Evolutionary conservation across 2,888 invertebrate species (phyloP), one percentile per base, ranked within the genome.

Genomic region (Nezara viridula): DNA sequence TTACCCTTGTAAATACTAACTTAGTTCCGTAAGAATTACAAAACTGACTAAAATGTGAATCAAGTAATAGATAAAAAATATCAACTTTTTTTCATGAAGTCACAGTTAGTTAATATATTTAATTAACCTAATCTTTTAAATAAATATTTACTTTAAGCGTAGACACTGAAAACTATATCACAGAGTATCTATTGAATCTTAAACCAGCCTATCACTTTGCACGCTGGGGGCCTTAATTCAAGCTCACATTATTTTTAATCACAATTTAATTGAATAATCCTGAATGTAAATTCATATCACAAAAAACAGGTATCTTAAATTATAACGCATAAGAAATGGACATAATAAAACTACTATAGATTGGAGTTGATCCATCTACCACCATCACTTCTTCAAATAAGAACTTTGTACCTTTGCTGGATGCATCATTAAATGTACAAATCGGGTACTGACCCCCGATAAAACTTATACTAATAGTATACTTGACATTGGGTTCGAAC

Each of bases 391-490:
- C 44, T 47, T 89, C 89, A 50, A 90, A 90, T 50, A 60, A 50
- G 60, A 90, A 90, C 27, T 88, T 89, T 14, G 90, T 88, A 86
- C 90, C 77, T 90, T 90, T 90, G 55, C 91, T 55, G 88, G 90
- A 89, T 86, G 90, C 87, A 89, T 90, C 86, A 50, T 90, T 85
- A 85, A 90, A 90, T 40, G 90, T 89, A 50, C 90, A 89, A 3
- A 91, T 85, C 9, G 91, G 91, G 60, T 91, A 91, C 47, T 90
- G 91, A 6, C 91, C 91, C 19, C 90, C 73, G n/a, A 90, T 90
- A 66, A 91, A 90, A 66, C 90, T 90, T 77, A 90, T 90, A 14
- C 86, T 87, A 10, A 91, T 89, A 47, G 90, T 90, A 87, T 91
- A 91, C 66, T 90, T 90, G 19, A 90, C 86, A 50, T 89, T 90